Base-by-base conservation (phyloP, 2,113 vertebrate genomes). In the Platichthys stellatus region DNA sequence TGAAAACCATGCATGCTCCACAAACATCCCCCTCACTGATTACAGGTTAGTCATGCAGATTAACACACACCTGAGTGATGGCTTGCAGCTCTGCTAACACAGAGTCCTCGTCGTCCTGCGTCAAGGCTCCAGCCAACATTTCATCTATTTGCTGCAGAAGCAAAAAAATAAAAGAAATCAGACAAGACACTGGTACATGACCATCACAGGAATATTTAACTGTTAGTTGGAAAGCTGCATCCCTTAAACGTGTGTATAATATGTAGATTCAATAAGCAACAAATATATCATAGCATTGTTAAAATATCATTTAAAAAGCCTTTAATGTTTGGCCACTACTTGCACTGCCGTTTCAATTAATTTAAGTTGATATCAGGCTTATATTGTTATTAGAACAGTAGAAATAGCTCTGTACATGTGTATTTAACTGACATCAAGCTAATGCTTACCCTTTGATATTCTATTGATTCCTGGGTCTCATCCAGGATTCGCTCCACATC, bases 401-500 rank as follows among this genome's bases (percentile, higher is more conserved):
- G 38, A 51, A 57, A 64, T 7, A 69, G 3, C 31, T 64, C 11
- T 65, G 18, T 57, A 14, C 31, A 62, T 18, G 21, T 70, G 15
- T 59, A 24, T 35, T 53, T 23, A 2, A 64, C 18, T 38, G 53
- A 69, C 45, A 74, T 26, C 26, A 26, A 23, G 43, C 54, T 69
- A 17, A 63, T 1, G 15, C 93, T 0, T 89, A 98, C 97, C 95
- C 92, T 94, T 91, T 98, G 97, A 94, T 99, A 98, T 70, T 97
- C 96, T 82, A 97, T 93, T 0, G 96, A 94, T 10, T 99, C 97
- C 58, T 98, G 96, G 0, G 97, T 98, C 84, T 98, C 97, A n/a
- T 97, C 97, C 76, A 98, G 93, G n/a, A 98, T 96, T 81, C 94
- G 93, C 86, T 98, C 97, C 83, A 97, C 97, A 12, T 97, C 96